Percentiles rank a stretch among this genome's conserved stretches.
These are phyloP conservation scores for Diaprepes abbreviatus DNA, from an alignment of 2,888 invertebrate species.

Conservation along the genomic window DNA sequence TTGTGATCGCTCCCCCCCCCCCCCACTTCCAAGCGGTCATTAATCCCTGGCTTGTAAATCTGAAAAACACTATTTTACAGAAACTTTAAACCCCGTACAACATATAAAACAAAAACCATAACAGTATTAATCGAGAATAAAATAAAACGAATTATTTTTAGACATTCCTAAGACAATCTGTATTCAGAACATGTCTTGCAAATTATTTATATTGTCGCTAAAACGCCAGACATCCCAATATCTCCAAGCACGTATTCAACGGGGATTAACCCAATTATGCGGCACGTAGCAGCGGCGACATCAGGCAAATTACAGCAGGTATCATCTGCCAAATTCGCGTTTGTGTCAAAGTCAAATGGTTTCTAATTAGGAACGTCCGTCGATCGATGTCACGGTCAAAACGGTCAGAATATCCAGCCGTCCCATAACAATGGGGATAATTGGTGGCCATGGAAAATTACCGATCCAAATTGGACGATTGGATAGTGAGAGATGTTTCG, in stretches of 20 bases:
- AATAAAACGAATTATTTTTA: background rate
- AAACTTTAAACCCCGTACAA: too few species aligned
- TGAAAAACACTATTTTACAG: too few species aligned
- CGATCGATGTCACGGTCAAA: constrained; percentile 22
- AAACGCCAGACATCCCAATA: constrained; percentile 19
- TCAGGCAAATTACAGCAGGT: constrained; percentile 50
- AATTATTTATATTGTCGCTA: constrained; percentile 26
- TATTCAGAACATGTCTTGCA: background rate
- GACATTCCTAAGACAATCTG: background rate
- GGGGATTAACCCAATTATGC: constrained; percentile 48
- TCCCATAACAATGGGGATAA: constrained; percentile 30
- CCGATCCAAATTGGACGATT: constrained; percentile 4
- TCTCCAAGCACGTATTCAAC: constrained; percentile 41
- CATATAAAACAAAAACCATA: too few species aligned
- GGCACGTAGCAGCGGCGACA: constrained; percentile 47
- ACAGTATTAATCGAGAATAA: too few species aligned
- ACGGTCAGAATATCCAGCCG: constrained; percentile 21
- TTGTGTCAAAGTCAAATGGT: constrained; percentile 52
- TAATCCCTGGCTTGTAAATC: too few species aligned
- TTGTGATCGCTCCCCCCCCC: too few species aligned
- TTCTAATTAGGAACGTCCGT: constrained; percentile 51
- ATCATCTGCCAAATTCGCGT: constrained; percentile 56
- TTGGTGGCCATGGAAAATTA: constrained; percentile 20
- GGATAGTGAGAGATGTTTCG: background rate
- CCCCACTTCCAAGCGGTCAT: too few species aligned